phyloP scores from a whole-genome alignment of 2,888 invertebrate species.

The Tachina grossa region DNA sequence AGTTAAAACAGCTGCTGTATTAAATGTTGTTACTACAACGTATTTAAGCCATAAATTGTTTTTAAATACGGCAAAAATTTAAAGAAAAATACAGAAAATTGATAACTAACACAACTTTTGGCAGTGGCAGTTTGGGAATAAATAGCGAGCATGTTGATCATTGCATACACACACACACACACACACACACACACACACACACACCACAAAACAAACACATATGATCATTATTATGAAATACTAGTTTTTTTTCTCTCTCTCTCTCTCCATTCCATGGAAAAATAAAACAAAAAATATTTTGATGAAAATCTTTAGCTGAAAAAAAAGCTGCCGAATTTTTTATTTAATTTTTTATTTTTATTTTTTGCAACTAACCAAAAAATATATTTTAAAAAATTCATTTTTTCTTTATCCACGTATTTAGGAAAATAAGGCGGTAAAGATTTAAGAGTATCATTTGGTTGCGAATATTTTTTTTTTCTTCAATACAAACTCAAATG shows the following conservation, averaged over 20 bases:
- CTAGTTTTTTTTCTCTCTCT: slow-evolving; percentile 31
- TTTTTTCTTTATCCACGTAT: slow-evolving; percentile 59
- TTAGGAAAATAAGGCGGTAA: slow-evolving; percentile 67
- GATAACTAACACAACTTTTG: slow-evolving; percentile 67
- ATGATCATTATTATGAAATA: slow-evolving; percentile 71
- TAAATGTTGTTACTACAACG: slow-evolving; percentile 56
- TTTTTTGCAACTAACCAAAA: neutral
- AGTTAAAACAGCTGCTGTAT: slow-evolving; percentile 67
- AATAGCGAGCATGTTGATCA: slow-evolving; percentile 42
- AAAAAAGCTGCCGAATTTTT: slow-evolving; percentile 65
- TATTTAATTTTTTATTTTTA: neutral
- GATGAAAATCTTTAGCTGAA: slow-evolving; percentile 68
- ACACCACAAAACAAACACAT: slow-evolving; percentile 12
- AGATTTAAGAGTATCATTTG: slow-evolving; percentile 69
- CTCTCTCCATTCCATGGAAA: slow-evolving; percentile 41
- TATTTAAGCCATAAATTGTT: slow-evolving; percentile 70
- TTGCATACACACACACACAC: too few species aligned
- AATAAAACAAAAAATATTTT: slow-evolving; percentile 56
- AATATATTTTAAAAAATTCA: slow-evolving; percentile 36
- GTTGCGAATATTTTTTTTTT: slow-evolving; percentile 18
- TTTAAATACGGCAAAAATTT: slow-evolving; percentile 43
- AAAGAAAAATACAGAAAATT: slow-evolving; percentile 40
- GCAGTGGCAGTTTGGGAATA: slow-evolving; percentile 66
- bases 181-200: too few species aligned
- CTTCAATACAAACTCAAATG: slow-evolving; percentile 26